A percentile compares a stretch with the other conserved stretches of the same genome.
Evolutionary conservation across 30 jellyfish, hydroid and myxozoan species (phyloP).

Genomic region (Calvadosia cruxmelitensis): DNA sequence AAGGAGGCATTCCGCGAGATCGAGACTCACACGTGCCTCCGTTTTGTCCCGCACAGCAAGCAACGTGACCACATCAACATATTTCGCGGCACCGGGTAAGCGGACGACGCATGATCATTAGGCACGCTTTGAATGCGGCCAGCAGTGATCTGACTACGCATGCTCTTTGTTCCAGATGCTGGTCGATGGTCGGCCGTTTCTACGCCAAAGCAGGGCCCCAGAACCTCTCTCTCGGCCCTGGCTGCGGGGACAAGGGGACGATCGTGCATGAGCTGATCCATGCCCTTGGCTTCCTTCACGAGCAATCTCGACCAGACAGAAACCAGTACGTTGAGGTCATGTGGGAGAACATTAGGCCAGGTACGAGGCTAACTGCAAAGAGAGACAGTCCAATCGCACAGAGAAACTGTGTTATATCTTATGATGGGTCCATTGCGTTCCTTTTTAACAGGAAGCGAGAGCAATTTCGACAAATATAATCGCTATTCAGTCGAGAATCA

Average conservation of each 20-base stretch:
- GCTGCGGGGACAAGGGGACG: conserved; percentile 36
- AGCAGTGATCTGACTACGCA: background rate
- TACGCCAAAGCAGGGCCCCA: conserved; percentile 45
- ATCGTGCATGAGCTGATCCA: conserved; percentile 40
- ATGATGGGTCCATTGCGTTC: too few species aligned
- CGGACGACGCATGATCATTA: background rate
- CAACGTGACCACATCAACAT: conserved; percentile 1
- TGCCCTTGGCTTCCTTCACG: conserved; percentile 37
- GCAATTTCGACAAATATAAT: conserved; percentile 23
- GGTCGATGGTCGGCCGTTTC: conserved; percentile 68
- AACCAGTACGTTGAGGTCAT: conserved; percentile 26
- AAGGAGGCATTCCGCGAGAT: conserved; percentile 7
- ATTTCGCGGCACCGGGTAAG: conserved; percentile 15
- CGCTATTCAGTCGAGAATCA: conserved; percentile 23
- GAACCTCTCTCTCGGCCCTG: conserved; percentile 52
- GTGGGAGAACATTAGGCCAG: conserved; percentile 32
- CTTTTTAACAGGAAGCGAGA: conserved; percentile 35
- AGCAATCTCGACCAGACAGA: conserved; percentile 42
- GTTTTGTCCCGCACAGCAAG: background rate
- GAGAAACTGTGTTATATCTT: too few species aligned
- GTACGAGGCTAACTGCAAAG: conserved; percentile 11
- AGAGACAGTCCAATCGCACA: conserved; percentile 24
- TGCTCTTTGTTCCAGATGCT: conserved; percentile 27
- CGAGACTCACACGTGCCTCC: conserved; percentile 5
- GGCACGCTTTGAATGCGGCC: background rate